Base-by-base conservation (phyloP, 2,113 vertebrate species). In the Hemibagrus wyckioides region DNA sequence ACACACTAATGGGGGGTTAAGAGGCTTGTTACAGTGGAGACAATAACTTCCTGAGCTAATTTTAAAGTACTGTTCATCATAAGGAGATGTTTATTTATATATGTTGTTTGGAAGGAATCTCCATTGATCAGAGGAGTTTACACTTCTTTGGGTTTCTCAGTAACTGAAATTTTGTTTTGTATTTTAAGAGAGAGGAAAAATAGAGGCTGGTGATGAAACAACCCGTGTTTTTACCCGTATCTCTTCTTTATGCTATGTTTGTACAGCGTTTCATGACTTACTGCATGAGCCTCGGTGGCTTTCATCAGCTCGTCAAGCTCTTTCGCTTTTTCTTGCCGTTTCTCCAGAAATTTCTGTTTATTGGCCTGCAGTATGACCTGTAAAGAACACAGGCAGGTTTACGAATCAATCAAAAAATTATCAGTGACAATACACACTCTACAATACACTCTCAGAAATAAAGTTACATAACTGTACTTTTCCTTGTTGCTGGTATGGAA, bases 251-350 rank as follows among this genome's bases (percentile, higher is more conserved):
- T 44, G 44, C 44, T 44, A n/a, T 8, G 28, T 23, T n/a, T 61
- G 2, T 13, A 6, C 23, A 25, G 6, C 13, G 21, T 33, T 54
- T 33, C 7, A 19, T 48, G 54, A 87, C 89, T 80, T 75, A 90
- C 90, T 48, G 57, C 48, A 39, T 80, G 88, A 59, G 71, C 52
- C 0, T 75, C 14, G 1, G 79, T 76, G 48, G 52, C 52, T 25
- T 33, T 48, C 79, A 25, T 59, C 86, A 89, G 25, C 44, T 75
- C 84, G 0, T 63, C 19, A 8, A 90, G 71, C 48, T 87, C 44
- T 25, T 86, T 83, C 56, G 83, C 82, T 76, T 83, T 90, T 30
- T 19, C 69, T 28, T 85, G 75, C 25, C 86, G 80, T 71, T 82
- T 87, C 54, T 87, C 69, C 44, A 56, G 67, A 75, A 81, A 79